Percentiles rank a stretch among this genome's conserved stretches.
Evolutionary conservation across 2,888 invertebrate species (phyloP).

Genomic region (Tetramorium bicarinatum): DNA sequence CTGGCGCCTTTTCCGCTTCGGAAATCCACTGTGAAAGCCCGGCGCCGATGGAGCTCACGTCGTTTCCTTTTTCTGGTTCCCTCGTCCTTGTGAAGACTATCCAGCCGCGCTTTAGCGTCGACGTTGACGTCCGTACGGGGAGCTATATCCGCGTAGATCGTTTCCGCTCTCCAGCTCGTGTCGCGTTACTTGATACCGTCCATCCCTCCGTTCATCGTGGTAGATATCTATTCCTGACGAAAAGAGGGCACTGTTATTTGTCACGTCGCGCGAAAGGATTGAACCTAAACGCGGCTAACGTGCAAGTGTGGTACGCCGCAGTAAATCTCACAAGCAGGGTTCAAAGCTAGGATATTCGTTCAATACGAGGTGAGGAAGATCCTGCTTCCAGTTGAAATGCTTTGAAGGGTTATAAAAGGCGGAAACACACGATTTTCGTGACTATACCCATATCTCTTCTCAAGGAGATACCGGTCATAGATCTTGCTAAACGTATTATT

Average conservation of each 20-base stretch:
- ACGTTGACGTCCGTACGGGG: slow-evolving; percentile 56
- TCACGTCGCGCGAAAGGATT: slow-evolving; percentile 35
- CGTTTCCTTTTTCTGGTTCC: slow-evolving; percentile 44
- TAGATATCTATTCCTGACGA: slow-evolving; percentile 19
- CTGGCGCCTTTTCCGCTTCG: slow-evolving; percentile 47
- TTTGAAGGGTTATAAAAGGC: slow-evolving; percentile 28
- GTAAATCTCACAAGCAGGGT: slow-evolving; percentile 31
- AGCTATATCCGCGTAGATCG: slow-evolving; percentile 51
- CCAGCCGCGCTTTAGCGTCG: slow-evolving; percentile 23
- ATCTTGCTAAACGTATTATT: not conserved
- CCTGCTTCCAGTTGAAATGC: not conserved
- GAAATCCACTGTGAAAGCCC: slow-evolving; percentile 60
- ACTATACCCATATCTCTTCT: not conserved
- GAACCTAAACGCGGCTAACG: slow-evolving; percentile 34
- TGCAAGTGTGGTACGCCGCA: not conserved
- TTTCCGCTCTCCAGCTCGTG: slow-evolving; percentile 36
- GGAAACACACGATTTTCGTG: slow-evolving; percentile 24
- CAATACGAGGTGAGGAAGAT: slow-evolving; percentile 19
- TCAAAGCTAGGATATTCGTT: slow-evolving; percentile 17
- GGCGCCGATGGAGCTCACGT: slow-evolving; percentile 39
- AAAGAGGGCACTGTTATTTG: slow-evolving; percentile 32
- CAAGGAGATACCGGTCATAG: not conserved
- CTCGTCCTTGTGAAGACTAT: slow-evolving; percentile 35
- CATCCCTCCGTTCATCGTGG: slow-evolving; percentile 28
- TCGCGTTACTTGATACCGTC: slow-evolving; percentile 43